Base-by-base conservation (phyloP, 2,888 invertebrate species). In the Apomyelois bistriatella region DNA sequence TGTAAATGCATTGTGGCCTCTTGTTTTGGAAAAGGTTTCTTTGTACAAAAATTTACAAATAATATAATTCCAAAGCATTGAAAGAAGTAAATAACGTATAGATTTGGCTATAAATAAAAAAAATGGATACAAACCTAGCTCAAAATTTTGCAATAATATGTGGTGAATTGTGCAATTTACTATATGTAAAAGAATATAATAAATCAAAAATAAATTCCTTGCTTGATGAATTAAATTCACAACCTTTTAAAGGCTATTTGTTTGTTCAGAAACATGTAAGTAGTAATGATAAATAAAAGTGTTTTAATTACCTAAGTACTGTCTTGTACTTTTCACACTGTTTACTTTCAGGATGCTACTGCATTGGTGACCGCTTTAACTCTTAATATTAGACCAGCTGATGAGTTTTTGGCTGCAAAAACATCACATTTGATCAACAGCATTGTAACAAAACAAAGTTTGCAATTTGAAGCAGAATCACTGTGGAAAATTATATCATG, bases 171-270 rank as follows among this genome's bases (percentile, higher is more conserved):
- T 82, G 85, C 56, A 82, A 79, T 69, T 64, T 80, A 58, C 58
- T 89, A 7, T 78, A 76, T 61, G 53, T 74, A 40, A 85, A 82
- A 70, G 78, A 83, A 61, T 90, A 83, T 51, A 89, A 91, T 61
- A 85, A 85, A 67, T 72, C 76, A 36, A 80, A 84, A 60, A 81
- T 94, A 3, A 92, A 92, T 65, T 73, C 78, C 40, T 73, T 91
- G 12, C 82, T 95, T 47, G 93, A 93, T 65, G 93, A 94, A 61
- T 79, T 95, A 36, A 94, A 94, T 72, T 83, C 91, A 0, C 79
- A 93, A 48, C 93, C 94, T 62, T 94, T 90, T 66, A 91, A 91
- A 65, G 69, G 70, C 15, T 78, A 88, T 53, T 63, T 86, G 52
- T 83, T 90, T 66, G 80, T 82, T n/a, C 72, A 79, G 53, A 82